Evolutionary conservation across 2,888 invertebrate genomes (phyloP).

Genomic region (Ferdinandea cuprea): DNA sequence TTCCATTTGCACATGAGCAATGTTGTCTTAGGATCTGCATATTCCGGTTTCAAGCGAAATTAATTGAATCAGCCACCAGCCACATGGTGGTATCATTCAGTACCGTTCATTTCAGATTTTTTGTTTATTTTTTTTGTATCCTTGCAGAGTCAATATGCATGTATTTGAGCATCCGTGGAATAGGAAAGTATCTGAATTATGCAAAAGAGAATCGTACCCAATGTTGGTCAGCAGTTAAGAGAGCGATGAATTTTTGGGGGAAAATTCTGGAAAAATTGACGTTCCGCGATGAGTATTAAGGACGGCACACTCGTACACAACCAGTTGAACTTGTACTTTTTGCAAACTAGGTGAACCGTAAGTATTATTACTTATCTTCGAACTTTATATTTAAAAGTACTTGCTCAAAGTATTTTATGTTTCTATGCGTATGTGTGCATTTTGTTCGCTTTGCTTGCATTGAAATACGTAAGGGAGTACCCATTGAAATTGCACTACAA

Average conservation of each 20-base stretch:
- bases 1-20: slow-evolving; percentile 62
- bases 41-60: slow-evolving; percentile 1
- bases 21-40: not conserved
- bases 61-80: not conserved
- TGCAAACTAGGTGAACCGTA: slow-evolving; percentile 69
- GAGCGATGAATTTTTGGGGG: not conserved
- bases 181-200: not conserved
- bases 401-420: no score
- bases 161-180: not conserved
- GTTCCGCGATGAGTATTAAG: slow-evolving; percentile 23
- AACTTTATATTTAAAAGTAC: no score
- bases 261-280: slow-evolving; percentile 33
- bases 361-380: no score
- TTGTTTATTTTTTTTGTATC: no score
- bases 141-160: not conserved
- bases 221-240: not conserved
- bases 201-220: not conserved
- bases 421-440: no score
- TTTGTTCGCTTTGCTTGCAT: no score
- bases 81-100: slow-evolving; percentile 13
- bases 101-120: slow-evolving; percentile 29
- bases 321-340: slow-evolving; percentile 71
- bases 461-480: no score
- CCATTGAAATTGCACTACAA: no score
- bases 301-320: slow-evolving; percentile 52